Percentiles rank a stretch among this genome's conserved stretches.
Evolutionary conservation across 2,888 invertebrate species (phyloP).

Genomic region (Selenia dentaria): DNA sequence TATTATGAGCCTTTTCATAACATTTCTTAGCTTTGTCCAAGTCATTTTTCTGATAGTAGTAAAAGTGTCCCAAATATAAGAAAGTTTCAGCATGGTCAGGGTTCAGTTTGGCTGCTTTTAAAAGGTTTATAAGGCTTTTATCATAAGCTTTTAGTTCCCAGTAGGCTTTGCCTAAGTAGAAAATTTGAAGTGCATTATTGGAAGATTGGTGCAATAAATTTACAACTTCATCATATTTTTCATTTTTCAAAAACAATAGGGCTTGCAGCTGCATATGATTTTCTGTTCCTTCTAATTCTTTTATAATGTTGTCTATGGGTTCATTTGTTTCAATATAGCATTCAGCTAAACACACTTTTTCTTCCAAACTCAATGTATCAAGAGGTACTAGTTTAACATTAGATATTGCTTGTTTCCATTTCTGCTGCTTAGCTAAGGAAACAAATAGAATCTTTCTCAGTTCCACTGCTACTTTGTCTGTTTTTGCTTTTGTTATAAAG

Average conservation of each 20-base stretch:
- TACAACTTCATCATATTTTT: slow-evolving; percentile 82
- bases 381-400: slow-evolving; percentile 57
- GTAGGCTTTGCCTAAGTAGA: slow-evolving; percentile 85
- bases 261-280: slow-evolving; percentile 74
- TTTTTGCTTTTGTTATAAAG: slow-evolving; percentile 66
- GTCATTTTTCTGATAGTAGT: slow-evolving; percentile 86
- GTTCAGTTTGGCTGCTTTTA: slow-evolving; percentile 89
- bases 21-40: slow-evolving; percentile 91
- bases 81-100: slow-evolving; percentile 91
- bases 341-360: slow-evolving; percentile 61
- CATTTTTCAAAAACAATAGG: slow-evolving; percentile 73
- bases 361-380: slow-evolving; percentile 47
- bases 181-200: slow-evolving; percentile 79
- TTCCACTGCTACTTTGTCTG: slow-evolving; percentile 46
- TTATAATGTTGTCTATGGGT: slow-evolving; percentile 51
- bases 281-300: slow-evolving; percentile 53
- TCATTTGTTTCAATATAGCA: slow-evolving; percentile 66
- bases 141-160: slow-evolving; percentile 85
- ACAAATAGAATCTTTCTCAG: slow-evolving; percentile 62
- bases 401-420: slow-evolving; percentile 78
- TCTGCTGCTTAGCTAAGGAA: slow-evolving; percentile 68
- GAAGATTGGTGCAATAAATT: slow-evolving; percentile 70
- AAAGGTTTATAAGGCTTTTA: slow-evolving; percentile 85
- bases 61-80: slow-evolving; percentile 90
- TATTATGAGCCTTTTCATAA: slow-evolving; percentile 92